Evolutionary conservation across 2,888 invertebrate species (phyloP).

Genomic region (Chrysotoxum bicinctum): DNA sequence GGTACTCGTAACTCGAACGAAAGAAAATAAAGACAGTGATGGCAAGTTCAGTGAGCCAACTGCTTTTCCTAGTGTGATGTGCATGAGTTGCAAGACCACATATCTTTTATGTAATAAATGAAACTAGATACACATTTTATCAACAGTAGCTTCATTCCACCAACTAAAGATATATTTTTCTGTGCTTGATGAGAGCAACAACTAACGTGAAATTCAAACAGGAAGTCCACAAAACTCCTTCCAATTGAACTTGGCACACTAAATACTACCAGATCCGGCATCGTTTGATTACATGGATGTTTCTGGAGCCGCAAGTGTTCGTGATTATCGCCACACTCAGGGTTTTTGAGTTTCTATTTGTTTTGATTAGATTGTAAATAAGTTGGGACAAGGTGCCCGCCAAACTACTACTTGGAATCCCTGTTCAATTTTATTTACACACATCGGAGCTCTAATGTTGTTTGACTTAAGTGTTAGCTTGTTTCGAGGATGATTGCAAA

Average conservation of each 20-base stretch:
- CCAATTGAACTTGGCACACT: constrained; percentile 47
- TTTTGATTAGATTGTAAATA: constrained; percentile 3
- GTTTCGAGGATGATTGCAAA: constrained; percentile 34
- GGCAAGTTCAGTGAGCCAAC: constrained; percentile 66
- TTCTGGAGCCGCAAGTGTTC: constrained; percentile 10
- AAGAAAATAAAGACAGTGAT: constrained; percentile 58
- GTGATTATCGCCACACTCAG: constrained; percentile 1
- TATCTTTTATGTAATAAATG: background rate
- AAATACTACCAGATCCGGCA: constrained; percentile 48
- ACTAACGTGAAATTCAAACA: constrained; percentile 4
- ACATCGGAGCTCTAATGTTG: constrained; percentile 31
- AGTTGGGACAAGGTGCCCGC: constrained; percentile 20
- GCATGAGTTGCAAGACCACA: constrained; percentile 40
- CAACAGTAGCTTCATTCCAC: too few species aligned
- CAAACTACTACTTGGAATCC: constrained; percentile 26
- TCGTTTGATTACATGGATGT: background rate
- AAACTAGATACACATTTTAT: background rate
- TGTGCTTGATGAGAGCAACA: too few species aligned
- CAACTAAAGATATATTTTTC: too few species aligned
- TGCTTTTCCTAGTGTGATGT: constrained; percentile 40
- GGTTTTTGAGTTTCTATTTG: background rate
- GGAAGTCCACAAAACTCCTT: constrained; percentile 27
- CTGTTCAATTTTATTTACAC: constrained; percentile 15
- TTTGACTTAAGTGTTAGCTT: constrained; percentile 46
- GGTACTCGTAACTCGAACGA: constrained; percentile 37